These are phyloP conservation scores for Trichogramma evanescens DNA, from an alignment of 2,888 invertebrate genomes.

Conservation along the genomic window DNA sequence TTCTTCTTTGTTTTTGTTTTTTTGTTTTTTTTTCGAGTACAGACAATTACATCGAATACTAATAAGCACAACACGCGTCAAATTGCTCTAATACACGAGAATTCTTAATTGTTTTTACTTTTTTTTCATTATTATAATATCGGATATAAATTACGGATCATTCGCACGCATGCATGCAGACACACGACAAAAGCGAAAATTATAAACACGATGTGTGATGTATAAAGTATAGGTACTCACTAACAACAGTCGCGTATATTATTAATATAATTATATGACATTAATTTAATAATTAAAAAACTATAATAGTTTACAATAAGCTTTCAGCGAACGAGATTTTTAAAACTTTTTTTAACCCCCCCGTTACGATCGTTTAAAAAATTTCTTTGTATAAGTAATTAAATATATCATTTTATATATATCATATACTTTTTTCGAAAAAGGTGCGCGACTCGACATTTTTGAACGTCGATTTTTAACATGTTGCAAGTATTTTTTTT, in stretches of 20 bases:
- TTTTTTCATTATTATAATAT: too few relatives aligned
- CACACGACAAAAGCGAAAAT: too few relatives aligned
- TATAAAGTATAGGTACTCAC: too few relatives aligned
- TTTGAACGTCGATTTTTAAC: slow-evolving; percentile 21
- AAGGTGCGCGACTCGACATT: slow-evolving; percentile 18
- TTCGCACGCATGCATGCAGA: too few relatives aligned
- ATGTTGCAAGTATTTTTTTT: slow-evolving; percentile 13
- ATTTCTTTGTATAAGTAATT: background rate
- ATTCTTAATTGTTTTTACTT: too few relatives aligned
- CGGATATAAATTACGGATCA: too few relatives aligned
- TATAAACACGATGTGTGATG: too few relatives aligned
- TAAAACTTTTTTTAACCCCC: background rate
- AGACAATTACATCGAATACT: slow-evolving; percentile 1
- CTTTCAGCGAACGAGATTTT: slow-evolving; percentile 17
- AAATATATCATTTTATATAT: background rate
- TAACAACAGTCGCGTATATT: slow-evolving; percentile 11
- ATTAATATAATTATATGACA: too few relatives aligned
- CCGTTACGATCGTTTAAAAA: slow-evolving; percentile 1
- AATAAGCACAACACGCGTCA: background rate
- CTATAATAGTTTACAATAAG: slow-evolving; percentile 6
- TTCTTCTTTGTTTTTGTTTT: background rate
- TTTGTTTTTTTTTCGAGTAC: background rate
- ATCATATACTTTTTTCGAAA: slow-evolving; percentile 1
- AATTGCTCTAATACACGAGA: background rate
- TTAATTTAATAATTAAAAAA: slow-evolving; percentile 2